phyloP scores from a whole-genome alignment of 2,888 invertebrate species.

The Frankliniella fusca region DNA sequence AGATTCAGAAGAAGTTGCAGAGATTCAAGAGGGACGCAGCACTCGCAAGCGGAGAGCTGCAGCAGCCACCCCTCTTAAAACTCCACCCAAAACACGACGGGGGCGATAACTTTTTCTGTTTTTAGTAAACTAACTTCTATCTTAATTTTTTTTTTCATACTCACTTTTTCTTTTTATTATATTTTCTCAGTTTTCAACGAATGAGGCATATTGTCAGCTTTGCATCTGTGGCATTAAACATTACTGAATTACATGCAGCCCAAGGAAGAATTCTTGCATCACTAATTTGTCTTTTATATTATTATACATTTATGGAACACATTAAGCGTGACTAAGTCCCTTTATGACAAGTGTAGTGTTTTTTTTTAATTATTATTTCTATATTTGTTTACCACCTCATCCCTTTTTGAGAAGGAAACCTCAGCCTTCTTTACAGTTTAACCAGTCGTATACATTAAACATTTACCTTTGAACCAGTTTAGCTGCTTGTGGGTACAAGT shows the following conservation, averaged over 20 bases:
- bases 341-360: not conserved
- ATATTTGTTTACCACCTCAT: too few relatives aligned
- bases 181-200: not conserved
- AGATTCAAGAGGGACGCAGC: not conserved
- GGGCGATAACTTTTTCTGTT: not conserved
- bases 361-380: too few relatives aligned
- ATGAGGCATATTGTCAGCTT: not conserved
- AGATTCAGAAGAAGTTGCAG: not conserved
- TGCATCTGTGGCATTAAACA: not conserved
- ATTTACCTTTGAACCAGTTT: not conserved
- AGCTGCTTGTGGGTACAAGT: not conserved
- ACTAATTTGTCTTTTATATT: not conserved
- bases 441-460: not conserved
- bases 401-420: too few relatives aligned
- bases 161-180: not conserved
- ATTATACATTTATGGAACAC: not conserved
- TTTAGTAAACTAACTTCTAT: not conserved
- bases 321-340: not conserved
- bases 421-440: too few relatives aligned
- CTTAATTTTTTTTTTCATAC: not conserved
- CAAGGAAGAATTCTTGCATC: not conserved
- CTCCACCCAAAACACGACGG: constrained; percentile 2
- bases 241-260: not conserved
- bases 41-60: constrained; percentile 8
- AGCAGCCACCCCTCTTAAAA: not conserved